These are phyloP conservation scores for Hoplodrina blanda DNA, from an alignment of 2,888 invertebrate species.

Conservation along the genomic window DNA sequence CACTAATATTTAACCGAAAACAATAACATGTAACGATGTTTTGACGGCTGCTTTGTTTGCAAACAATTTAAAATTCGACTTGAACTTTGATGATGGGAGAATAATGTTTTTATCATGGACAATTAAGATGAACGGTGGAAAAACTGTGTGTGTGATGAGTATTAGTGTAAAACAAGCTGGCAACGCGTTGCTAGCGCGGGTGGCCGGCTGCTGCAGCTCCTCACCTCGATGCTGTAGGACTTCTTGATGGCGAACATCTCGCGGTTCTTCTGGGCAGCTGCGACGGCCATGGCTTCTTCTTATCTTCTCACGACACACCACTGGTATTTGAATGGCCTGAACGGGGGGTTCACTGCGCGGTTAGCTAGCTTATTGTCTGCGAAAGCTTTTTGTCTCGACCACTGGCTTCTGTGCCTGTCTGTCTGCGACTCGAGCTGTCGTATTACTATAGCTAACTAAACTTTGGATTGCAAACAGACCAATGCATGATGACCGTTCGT, in stretches of 20 bases:
- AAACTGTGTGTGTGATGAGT: conserved; percentile 22
- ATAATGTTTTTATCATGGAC: neutral
- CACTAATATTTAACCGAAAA: conserved; percentile 17
- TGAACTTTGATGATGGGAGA: conserved; percentile 8
- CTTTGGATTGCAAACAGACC: conserved; percentile 93
- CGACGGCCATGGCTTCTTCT: conserved; percentile 94
- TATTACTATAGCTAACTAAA: conserved; percentile 91
- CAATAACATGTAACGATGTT: conserved; percentile 19
- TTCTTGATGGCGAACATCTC: conserved; percentile 99
- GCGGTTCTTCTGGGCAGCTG: conserved; percentile 98
- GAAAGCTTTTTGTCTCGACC: conserved; percentile 91
- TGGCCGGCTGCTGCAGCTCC: conserved; percentile 77
- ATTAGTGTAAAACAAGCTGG: conserved; percentile 62
- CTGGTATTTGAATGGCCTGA: conserved; percentile 88
- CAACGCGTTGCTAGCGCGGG: conserved; percentile 57
- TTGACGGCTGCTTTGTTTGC: conserved; percentile 34
- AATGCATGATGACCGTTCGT: conserved; percentile 92
- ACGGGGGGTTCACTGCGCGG: conserved; percentile 89
- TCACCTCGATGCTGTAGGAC: conserved; percentile 99
- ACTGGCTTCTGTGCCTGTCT: conserved; percentile 91
- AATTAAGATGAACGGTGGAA: conserved; percentile 10
- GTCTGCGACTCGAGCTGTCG: conserved; percentile 90
- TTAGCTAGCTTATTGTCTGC: conserved; percentile 90
- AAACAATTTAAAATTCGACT: conserved; percentile 18
- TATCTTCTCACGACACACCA: conserved; percentile 80